A percentile compares a stretch with the other conserved stretches of the same genome.
Evolutionary conservation across 2,113 vertebrate species (phyloP).

Genomic region (Campylomormyrus numenius): DNA sequence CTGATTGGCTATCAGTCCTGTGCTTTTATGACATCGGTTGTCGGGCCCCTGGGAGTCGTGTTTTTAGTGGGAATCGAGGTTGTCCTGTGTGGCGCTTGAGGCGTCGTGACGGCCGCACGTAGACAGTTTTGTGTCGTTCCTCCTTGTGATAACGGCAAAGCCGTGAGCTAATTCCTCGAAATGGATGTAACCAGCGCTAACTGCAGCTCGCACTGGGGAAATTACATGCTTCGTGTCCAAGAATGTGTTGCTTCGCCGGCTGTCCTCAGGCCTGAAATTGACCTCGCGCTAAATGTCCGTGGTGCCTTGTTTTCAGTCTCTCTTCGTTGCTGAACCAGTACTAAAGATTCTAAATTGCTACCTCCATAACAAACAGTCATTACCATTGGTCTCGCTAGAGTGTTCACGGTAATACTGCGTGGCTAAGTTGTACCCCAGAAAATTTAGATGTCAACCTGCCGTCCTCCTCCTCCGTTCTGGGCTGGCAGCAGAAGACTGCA

Average conservation of each 20-base stretch:
- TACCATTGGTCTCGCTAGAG: background rate
- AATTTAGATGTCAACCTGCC: background rate
- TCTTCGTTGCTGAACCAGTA: background rate
- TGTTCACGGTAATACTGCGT: background rate
- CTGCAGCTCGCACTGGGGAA: background rate
- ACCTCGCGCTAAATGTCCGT: background rate
- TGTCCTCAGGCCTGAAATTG: background rate
- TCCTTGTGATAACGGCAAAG: background rate
- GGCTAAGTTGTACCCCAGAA: background rate
- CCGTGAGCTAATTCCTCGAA: constrained; percentile 14
- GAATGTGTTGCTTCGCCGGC: background rate
- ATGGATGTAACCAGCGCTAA: background rate
- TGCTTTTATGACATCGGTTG: background rate
- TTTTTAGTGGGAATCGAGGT: background rate
- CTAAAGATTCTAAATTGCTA: background rate
- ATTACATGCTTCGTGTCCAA: constrained; percentile 2
- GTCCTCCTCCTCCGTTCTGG: background rate
- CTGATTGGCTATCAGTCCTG: background rate
- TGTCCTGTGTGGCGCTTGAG: background rate
- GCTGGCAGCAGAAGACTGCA: background rate
- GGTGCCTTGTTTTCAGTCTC: background rate
- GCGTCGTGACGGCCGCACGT: background rate
- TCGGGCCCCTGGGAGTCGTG: background rate
- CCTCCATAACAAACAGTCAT: background rate
- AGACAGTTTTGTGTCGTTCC: background rate